Evolutionary conservation across 2,888 invertebrate species (phyloP).

Genomic region (Melikaiella ostensackeni): DNA sequence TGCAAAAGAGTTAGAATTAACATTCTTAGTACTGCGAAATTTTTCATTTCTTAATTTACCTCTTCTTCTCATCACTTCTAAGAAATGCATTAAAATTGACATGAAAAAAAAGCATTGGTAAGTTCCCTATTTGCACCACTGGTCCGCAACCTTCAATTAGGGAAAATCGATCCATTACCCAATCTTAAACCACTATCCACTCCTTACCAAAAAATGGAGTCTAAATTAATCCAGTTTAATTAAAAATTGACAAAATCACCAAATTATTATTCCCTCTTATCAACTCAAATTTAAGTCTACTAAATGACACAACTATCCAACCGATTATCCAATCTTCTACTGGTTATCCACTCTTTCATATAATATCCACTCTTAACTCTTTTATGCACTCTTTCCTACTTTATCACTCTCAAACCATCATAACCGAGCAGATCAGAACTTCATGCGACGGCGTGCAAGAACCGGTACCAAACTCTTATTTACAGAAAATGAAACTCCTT

Average conservation of each 20-base stretch:
- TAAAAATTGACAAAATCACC: no score
- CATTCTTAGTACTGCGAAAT: no score
- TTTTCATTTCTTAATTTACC: no score
- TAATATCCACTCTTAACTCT: conserved; percentile 13
- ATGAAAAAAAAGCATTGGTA: background rate
- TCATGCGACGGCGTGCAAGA: conserved; percentile 7
- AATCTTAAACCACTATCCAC: background rate
- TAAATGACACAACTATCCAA: conserved; percentile 13
- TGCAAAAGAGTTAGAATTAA: no score
- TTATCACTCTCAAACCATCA: conserved; percentile 42
- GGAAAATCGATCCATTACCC: background rate
- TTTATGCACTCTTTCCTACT: conserved; percentile 43
- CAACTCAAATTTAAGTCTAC: background rate
- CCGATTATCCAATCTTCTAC: background rate
- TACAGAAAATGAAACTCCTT: background rate
- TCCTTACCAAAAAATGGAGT: background rate
- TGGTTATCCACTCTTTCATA: background rate
- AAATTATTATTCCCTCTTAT: background rate
- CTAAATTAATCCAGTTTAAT: no score
- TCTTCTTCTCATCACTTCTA: no score
- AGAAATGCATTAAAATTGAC: no score
- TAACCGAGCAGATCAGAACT: conserved; percentile 14
- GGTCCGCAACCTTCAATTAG: no score
- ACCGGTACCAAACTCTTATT: background rate
- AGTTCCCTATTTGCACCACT: background rate